Evolutionary conservation across 2,797 vertebrate genomes (phyloP).

Genomic region (Choloepus didactylus): DNA sequence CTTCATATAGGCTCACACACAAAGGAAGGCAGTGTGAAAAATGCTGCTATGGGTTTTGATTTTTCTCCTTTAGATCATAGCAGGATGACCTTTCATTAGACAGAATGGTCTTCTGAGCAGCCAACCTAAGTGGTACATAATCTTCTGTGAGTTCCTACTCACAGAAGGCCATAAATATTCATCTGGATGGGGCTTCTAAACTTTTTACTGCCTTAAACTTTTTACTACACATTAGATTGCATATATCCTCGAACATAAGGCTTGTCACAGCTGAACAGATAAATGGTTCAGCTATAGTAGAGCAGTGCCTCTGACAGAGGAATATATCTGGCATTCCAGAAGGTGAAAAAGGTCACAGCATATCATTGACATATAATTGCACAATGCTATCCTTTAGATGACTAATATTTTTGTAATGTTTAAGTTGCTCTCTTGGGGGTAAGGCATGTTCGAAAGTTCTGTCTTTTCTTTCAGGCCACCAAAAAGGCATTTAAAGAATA

Average conservation of each 20-base stretch:
- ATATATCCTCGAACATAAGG: conserved; percentile 69
- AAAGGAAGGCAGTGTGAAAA: not conserved
- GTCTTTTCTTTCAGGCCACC: not conserved
- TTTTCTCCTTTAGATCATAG: conserved; percentile 54
- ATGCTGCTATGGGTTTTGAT: not conserved
- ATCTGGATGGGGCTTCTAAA: conserved; percentile 62
- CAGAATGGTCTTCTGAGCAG: conserved; percentile 71
- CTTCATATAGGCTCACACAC: not conserved
- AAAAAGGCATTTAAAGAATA: conserved; percentile 2
- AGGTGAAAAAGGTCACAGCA: conserved; percentile 45
- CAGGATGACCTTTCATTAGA: conserved; percentile 62
- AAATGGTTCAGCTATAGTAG: conserved; percentile 53
- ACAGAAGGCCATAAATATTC: conserved; percentile 75
- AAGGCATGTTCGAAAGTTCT: not conserved
- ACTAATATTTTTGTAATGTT: conserved; percentile 13
- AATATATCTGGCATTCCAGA: conserved; percentile 63
- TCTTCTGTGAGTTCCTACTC: conserved; percentile 64
- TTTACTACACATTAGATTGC: conserved; percentile 73
- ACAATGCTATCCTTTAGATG: not conserved
- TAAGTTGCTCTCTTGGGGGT: not conserved
- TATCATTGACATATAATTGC: not conserved
- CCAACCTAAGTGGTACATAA: conserved; percentile 85
- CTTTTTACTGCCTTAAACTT: conserved; percentile 77
- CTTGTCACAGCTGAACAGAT: conserved; percentile 71
- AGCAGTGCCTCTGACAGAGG: conserved; percentile 52